Conservation (phyloP, 2,113 vertebrate species). For the Carassius gibelio region DNA sequence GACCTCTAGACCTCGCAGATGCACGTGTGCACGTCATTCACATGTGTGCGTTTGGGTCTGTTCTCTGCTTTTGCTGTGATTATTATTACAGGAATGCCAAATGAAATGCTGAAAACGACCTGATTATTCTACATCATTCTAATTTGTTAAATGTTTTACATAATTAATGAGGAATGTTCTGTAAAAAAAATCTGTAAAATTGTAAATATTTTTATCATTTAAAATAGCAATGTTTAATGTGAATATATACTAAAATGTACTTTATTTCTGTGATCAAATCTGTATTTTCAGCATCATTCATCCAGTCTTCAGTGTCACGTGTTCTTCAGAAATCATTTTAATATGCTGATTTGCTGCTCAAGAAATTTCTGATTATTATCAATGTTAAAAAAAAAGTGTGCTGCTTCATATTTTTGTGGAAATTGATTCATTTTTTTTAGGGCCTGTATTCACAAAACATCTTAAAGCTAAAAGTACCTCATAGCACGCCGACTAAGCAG, state of each 20-base stretch:
- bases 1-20: constrained; percentile 72
- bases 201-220: too few species aligned
- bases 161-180: not conserved
- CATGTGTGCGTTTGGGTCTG: not conserved
- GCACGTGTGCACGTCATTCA: constrained; percentile 23
- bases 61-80: constrained; percentile 1
- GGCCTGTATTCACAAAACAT: too few species aligned
- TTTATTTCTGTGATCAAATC: too few species aligned
- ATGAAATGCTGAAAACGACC: not conserved
- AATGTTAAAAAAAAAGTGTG: not conserved
- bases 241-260: too few species aligned
- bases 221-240: not conserved
- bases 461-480: too few species aligned
- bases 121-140: not conserved
- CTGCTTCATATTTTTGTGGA: not conserved
- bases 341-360: not conserved
- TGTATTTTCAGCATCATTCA: too few species aligned
- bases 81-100: not conserved
- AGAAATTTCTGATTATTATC: not conserved
- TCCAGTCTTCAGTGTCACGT: too few species aligned
- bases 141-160: not conserved
- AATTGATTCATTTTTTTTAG: not conserved
- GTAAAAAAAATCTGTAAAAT: too few species aligned
- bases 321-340: not conserved
- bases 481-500: too few species aligned